phyloP scores from a whole-genome alignment of 1,140 invertebrate species.

The Drosophila arawakana region DNA sequence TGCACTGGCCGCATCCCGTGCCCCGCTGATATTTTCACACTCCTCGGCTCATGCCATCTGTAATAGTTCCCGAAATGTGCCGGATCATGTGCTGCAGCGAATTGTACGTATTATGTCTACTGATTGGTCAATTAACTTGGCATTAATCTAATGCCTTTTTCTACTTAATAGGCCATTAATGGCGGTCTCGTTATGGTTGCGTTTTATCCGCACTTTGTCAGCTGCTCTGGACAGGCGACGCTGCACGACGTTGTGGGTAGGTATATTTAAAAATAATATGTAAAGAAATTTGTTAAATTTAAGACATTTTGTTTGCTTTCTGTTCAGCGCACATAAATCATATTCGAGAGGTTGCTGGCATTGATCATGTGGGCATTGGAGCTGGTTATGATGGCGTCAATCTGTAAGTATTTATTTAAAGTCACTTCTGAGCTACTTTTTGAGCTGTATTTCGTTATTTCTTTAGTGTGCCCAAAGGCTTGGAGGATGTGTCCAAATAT shows the following conservation, averaged over 20 bases:
- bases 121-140: constrained; percentile 37
- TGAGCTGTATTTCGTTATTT: constrained; percentile 20
- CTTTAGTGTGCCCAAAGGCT: constrained; percentile 88
- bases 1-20: constrained; percentile 89
- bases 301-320: constrained; percentile 34
- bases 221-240: constrained; percentile 90
- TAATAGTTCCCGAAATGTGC: constrained; percentile 93
- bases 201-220: constrained; percentile 94
- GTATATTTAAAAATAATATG: neutral
- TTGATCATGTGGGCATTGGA: constrained; percentile 93
- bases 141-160: constrained; percentile 23
- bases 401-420: constrained; percentile 87
- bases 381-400: constrained; percentile 94
- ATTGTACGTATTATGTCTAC: constrained; percentile 87
- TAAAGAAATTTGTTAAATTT: constrained; percentile 26
- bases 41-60: constrained; percentile 94
- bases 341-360: constrained; percentile 92
- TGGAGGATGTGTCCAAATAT: constrained; percentile 94
- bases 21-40: constrained; percentile 96
- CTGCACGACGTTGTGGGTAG: constrained; percentile 91
- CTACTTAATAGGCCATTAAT: constrained; percentile 86
- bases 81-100: constrained; percentile 91
- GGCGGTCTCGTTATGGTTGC: constrained; percentile 95
- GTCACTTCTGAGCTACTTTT: constrained; percentile 5
- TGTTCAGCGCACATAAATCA: constrained; percentile 94